Base-by-base conservation (phyloP, 2,888 invertebrate species). In the Trichacis sp. region DNA sequence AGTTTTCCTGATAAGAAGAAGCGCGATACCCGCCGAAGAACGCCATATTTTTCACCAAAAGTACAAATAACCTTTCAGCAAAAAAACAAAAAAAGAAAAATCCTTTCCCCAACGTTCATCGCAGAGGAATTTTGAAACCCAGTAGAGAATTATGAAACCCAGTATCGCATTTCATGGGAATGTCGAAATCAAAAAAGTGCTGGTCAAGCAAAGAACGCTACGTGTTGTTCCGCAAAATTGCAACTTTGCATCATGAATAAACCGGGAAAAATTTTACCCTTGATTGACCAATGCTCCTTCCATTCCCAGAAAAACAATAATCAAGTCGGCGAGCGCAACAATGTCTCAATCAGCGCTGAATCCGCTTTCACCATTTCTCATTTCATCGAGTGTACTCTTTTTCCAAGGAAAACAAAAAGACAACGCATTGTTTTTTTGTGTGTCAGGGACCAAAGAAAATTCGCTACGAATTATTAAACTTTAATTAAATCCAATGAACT, bases 1-100 rank as follows among this genome's bases (percentile, higher is more conserved):
- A 69, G 72, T 70, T 55, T 45, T 48, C 18, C 45, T 42, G 66
- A 66, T 66, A 66, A 66, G 48, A 45, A 45, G 42, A 47, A 50
- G 56, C 43, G 57, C 54, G 53, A 57, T 61, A 33, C 33, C 11
- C 11, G n/a, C 33, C 11, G n/a, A n/a, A n/a, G 33, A 33, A 24
- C 24, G 19, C 33, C 24, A 24, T 24, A 24, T 24, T 33, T 33
- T 33, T 33, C 33, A 6, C 2, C 33, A 2, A 40, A 40, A 40
- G 15, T 3, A 40, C 4, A 15, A 12, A 40, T 6, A 40, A 15
- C 24, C 8, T 24, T 24, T 40, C 9, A 14, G 8, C 40, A 5
- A 40, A n/a, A 12, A n/a, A 36, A 9, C 6, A 36, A 12, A 36
- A 36, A 9, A 15, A 15, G 12, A 40, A 40, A 40, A 40, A 14